Evolutionary conservation across 1,140 invertebrate species (phyloP), one percentile per base, ranked within the genome.

Genomic region (Drosophila lacteicornis): DNA sequence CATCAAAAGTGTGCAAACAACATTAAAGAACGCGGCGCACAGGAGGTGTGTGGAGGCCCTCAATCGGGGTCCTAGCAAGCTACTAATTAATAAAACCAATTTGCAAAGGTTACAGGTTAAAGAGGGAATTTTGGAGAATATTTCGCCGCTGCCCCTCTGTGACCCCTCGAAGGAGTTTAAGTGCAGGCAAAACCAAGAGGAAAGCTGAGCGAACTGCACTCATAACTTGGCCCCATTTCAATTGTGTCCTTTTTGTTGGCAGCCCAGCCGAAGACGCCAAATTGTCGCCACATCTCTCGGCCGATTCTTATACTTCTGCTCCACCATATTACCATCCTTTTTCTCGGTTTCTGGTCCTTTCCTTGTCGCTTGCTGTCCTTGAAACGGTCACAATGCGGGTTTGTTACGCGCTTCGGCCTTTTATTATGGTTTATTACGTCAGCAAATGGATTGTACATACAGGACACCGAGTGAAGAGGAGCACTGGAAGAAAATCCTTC

Each of bases 381-480:
- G 84, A 80, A 87, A 61, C 47, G 68, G 47, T 42, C 62, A 75
- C 77, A 88, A 78, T 84, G 84, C 69, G 80, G 66, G 59, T 46
- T 63, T 65, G 66, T 79, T 59, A 79, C 74, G 56, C 63, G 63
- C 25, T 61, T 69, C 40, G 74, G 42, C 65, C 77, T 80, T 78
- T 87, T 83, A 74, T 75, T 84, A 71, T 80, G 73, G 77, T 71
- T 88, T 87, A 88, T 87, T 87, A 76, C 84, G 84, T 87, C 84
- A 86, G 75, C 70, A 55, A 47, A 43, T 47, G 61, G 47, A 49
- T 70, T 65, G 61, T 68, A 49, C 50, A 30, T 27, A 49, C 27
- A 30, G 45, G 38, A 22, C 38, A 25, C 12, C 13, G 27, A 19
- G 47, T 12, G 45, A 17, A 43, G 42, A 13, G 36, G 15, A 22